Base-by-base conservation (phyloP, 2,797 vertebrate genomes). In the Xyrichtys novacula region DNA sequence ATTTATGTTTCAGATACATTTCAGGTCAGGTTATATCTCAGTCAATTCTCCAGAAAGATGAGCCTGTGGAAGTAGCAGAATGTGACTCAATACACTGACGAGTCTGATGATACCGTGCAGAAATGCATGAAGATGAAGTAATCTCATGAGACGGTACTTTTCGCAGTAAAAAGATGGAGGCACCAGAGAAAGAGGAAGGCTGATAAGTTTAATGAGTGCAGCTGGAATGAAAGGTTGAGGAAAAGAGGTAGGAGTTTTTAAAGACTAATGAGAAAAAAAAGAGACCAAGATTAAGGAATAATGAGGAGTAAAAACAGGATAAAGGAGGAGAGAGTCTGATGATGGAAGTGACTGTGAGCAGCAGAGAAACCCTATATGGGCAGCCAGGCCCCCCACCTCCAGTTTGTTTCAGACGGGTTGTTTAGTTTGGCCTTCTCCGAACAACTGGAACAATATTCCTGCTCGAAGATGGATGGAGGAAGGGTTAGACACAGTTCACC, bases 401-500 rank as follows among this genome's bases (percentile, higher is more conserved):
- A n/a, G 39, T 67, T 55, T 12, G 58, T 22, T 75, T 65, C 57
- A 72, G 70, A 69, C 12, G 28, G 50, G 42, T 72, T 90, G 85
- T 90, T 89, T 89, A 54, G 80, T 76, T 90, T 90, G 87, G 88
- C 85, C 55, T 39, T 17, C 15, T 20, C 57, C 23, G 71, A 76
- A 81, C 71, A 78, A 83, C 72, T 89, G 73, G 68, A 87, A 78
- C 83, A 86, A 82, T 84, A 78, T 85, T 85, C 71, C 73, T 54
- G 56, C 67, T 39, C 15, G 61, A 55, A 85, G 83, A 88, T 76
- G 82, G 80, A 89, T 81, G 55, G 70, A 80, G 40, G 59, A 46
- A 74, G 63, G 76, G 81, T 83, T 80, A 70, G 58, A 63, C 54
- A 76, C 73, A 48, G 78, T 83, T 85, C 84, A 89, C 64, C 73